phyloP scores from a whole-genome alignment of 2,113 vertebrate species.

The Carassius carassius region DNA sequence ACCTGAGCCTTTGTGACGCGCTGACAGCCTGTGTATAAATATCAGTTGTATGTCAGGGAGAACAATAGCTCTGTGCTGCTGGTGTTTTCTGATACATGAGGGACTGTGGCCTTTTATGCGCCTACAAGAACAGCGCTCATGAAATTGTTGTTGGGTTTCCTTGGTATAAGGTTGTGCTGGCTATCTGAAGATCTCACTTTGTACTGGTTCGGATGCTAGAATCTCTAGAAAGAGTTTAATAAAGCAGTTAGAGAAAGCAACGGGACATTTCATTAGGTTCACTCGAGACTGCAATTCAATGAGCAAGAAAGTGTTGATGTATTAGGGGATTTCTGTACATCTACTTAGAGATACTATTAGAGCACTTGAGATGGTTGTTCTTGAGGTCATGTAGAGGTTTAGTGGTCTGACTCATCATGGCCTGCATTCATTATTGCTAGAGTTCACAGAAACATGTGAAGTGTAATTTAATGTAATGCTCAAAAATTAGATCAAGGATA shows the following conservation, averaged over 20 bases:
- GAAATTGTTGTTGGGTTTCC: slow-evolving; percentile 2
- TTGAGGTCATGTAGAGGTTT: neutral
- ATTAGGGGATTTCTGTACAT: neutral
- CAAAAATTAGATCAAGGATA: too few relatives aligned
- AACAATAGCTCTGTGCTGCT: slow-evolving; percentile 21
- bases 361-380: neutral
- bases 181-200: neutral
- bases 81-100: neutral
- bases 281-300: neutral
- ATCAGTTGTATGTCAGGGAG: slow-evolving; percentile 29
- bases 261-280: neutral
- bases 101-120: neutral
- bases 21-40: slow-evolving; percentile 39
- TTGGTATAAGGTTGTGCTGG: neutral
- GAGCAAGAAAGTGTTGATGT: neutral
- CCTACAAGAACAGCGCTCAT: neutral
- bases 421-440: neutral
- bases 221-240: neutral
- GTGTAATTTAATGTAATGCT: too few relatives aligned
- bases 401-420: neutral
- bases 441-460: neutral
- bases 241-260: neutral
- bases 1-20: slow-evolving; percentile 25
- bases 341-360: neutral
- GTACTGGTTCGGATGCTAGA: neutral